These are phyloP conservation scores for Scaeva pyrastri DNA, from an alignment of 2,888 invertebrate genomes.

Conservation along the genomic window DNA sequence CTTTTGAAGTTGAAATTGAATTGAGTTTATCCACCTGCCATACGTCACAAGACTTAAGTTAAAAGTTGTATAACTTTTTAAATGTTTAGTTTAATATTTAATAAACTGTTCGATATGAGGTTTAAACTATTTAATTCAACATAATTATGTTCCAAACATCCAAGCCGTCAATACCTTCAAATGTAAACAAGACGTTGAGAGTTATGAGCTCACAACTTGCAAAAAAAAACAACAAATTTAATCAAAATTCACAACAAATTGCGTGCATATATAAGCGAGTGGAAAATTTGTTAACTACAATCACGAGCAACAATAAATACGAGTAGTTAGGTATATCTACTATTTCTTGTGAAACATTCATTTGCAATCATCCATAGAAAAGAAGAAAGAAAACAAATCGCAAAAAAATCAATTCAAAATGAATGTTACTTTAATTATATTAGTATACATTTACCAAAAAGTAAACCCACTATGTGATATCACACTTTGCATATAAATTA, in stretches of 20 bases:
- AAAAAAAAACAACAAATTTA: not conserved
- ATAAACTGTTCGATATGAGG: too few relatives aligned
- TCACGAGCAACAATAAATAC: not conserved
- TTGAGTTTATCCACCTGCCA: too few relatives aligned
- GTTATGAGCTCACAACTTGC: not conserved
- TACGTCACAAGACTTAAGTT: too few relatives aligned
- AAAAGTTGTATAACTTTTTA: too few relatives aligned
- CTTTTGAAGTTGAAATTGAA: too few relatives aligned
- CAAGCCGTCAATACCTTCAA: too few relatives aligned
- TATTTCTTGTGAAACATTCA: constrained; percentile 19
- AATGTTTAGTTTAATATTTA: too few relatives aligned
- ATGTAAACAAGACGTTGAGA: not conserved
- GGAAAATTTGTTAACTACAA: constrained; percentile 8
- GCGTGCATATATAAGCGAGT: not conserved
- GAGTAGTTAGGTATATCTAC: too few relatives aligned
- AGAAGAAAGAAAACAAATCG: constrained; percentile 18
- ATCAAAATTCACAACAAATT: constrained; percentile 24
- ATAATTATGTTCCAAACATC: too few relatives aligned
- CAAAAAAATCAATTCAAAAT: constrained; percentile 6
- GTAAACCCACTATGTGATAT: constrained; percentile 14
- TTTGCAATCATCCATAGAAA: not conserved
- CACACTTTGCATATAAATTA: constrained; percentile 45
- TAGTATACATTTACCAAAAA: not conserved
- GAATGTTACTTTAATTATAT: too few relatives aligned
- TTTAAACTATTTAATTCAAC: too few relatives aligned